These are phyloP conservation scores for Cyprinus carpio DNA, from an alignment of 2,113 vertebrate species.

Conservation along the genomic window DNA sequence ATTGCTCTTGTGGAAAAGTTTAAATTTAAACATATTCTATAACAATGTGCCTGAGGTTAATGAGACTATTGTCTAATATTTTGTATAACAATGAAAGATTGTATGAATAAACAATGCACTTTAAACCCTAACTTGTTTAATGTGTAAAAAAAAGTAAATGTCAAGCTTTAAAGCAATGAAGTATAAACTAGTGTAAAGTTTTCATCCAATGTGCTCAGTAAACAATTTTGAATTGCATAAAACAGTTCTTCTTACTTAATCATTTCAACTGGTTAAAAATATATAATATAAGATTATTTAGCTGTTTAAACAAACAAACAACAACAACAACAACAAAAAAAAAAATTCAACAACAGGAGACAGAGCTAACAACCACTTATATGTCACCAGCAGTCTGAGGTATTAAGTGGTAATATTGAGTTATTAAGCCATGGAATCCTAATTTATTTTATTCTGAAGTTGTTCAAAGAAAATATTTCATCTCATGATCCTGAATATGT, in stretches of 20 bases:
- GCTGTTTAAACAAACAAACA: background rate
- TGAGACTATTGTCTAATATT: background rate
- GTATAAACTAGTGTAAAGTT: background rate
- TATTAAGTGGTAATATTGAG: background rate
- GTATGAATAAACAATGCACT: background rate
- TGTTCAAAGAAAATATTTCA: too few relatives aligned
- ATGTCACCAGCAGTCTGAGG: background rate
- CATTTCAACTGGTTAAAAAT: background rate
- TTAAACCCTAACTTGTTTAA: background rate
- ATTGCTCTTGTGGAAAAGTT: background rate
- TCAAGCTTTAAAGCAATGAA: background rate
- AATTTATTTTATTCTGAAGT: background rate
- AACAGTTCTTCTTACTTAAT: background rate
- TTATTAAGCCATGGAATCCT: background rate
- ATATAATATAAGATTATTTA: too few relatives aligned
- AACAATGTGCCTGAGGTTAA: background rate
- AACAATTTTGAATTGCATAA: background rate
- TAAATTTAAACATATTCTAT: background rate
- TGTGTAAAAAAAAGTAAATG: background rate
- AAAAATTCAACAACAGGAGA: background rate
- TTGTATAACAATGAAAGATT: background rate
- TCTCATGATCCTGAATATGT: too few relatives aligned
- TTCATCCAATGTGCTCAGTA: background rate
- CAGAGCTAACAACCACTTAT: background rate
- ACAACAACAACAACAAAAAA: too few relatives aligned